Percentiles rank a stretch among this genome's conserved stretches.
These are phyloP conservation scores for Alviniconcha marisindica DNA, from an alignment of 1,140 invertebrate genomes.

Conservation along the genomic window DNA sequence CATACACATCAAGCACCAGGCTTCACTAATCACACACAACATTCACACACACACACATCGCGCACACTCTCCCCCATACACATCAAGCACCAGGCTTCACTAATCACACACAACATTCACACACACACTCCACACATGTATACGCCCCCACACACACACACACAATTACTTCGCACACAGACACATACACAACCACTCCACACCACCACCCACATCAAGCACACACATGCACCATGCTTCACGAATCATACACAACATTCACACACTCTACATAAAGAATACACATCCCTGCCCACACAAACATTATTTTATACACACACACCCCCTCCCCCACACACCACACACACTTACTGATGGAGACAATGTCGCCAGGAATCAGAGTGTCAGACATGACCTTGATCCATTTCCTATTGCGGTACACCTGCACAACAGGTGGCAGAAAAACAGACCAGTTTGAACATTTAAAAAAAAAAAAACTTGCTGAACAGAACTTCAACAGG, in stretches of 20 bases:
- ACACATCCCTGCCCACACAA: too few species aligned
- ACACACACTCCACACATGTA: neutral
- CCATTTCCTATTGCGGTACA: slow-evolving; percentile 96
- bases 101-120: too few species aligned
- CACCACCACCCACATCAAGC: neutral
- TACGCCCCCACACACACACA: neutral
- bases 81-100: too few species aligned
- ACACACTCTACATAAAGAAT: too few species aligned
- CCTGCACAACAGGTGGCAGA: too few species aligned
- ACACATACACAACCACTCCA: neutral
- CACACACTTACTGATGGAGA: slow-evolving; percentile 85
- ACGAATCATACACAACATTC: too few species aligned
- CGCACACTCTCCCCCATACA: neutral
- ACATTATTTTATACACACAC: slow-evolving; percentile 12
- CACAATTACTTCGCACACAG: neutral
- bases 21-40: neutral
- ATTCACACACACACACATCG: neutral
- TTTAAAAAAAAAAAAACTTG: neutral
- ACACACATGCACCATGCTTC: neutral
- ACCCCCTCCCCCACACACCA: neutral
- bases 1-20: neutral
- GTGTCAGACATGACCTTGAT: slow-evolving; percentile 90
- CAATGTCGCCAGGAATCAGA: slow-evolving; percentile 96
- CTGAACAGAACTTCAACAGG: too few species aligned
- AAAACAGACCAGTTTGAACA: neutral